Percentiles rank a stretch among this genome's conserved stretches.
Conservation (phyloP, 2,797 vertebrate species). For the Thamnophis elegans region DNA sequence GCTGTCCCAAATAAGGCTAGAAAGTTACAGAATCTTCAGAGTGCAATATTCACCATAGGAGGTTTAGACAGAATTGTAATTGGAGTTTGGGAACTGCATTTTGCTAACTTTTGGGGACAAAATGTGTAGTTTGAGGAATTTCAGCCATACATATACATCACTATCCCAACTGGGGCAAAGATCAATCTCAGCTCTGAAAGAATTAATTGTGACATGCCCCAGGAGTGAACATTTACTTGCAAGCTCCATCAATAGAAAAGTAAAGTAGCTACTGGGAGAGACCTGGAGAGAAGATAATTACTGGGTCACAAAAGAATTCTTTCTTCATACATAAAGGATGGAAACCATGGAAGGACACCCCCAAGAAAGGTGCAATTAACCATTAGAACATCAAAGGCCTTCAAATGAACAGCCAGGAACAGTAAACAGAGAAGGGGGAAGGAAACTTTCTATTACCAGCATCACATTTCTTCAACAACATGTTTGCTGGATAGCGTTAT, state of each 20-base stretch:
- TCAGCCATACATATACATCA: slow-evolving; percentile 7
- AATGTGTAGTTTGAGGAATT: not conserved
- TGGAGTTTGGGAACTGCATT: not conserved
- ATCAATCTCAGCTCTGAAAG: slow-evolving; percentile 17
- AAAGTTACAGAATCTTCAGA: slow-evolving; percentile 2
- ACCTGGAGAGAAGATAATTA: slow-evolving; percentile 30
- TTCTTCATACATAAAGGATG: slow-evolving; percentile 10
- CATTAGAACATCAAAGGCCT: slow-evolving; percentile 16
- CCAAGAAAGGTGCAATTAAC: slow-evolving; percentile 5
- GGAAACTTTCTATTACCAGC: not conserved
- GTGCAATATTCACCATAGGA: not conserved
- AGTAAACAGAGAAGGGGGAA: not conserved
- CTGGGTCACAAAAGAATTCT: slow-evolving; percentile 13
- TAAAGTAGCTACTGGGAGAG: slow-evolving; percentile 9
- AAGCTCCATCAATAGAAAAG: slow-evolving; percentile 12
- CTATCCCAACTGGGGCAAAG: slow-evolving; percentile 15
- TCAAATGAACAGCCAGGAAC: slow-evolving; percentile 26
- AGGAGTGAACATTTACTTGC: slow-evolving; percentile 19
- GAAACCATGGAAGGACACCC: not conserved
- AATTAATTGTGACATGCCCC: slow-evolving; percentile 15
- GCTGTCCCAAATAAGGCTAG: not conserved
- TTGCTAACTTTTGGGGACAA: not conserved
- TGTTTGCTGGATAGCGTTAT: not conserved
- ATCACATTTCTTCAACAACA: not conserved
- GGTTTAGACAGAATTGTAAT: slow-evolving; percentile 20